Evolutionary conservation across 35 echinoderm and acorn worm species (phyloP).

Genomic region (Lytechinus variegatus): DNA sequence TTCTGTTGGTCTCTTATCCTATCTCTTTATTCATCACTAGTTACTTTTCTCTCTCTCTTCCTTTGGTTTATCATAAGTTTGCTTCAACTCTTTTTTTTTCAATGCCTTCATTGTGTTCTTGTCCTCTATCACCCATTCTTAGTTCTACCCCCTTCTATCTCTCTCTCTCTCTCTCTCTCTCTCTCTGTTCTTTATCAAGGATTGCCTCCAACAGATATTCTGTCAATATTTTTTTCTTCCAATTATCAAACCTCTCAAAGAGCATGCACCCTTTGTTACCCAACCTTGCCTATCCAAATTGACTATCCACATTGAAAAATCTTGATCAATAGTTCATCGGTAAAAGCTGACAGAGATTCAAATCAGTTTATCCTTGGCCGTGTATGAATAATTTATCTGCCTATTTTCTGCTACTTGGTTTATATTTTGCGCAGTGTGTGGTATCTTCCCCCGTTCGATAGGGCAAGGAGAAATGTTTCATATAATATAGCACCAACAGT

Average conservation of each 20-base stretch:
- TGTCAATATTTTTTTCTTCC: not conserved
- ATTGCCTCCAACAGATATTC: not conserved
- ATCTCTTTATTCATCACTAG: too few relatives aligned
- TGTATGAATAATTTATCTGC: not conserved
- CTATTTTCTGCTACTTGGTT: not conserved
- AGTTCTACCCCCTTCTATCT: not conserved
- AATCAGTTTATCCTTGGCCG: not conserved
- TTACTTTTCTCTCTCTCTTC: too few relatives aligned
- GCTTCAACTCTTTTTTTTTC: too few relatives aligned
- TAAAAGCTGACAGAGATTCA: not conserved
- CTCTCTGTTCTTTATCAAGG: not conserved
- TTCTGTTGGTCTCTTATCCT: too few relatives aligned
- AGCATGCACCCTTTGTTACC: not conserved
- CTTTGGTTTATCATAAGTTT: too few relatives aligned
- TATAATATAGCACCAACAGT: too few relatives aligned
- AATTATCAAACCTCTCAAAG: not conserved
- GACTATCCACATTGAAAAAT: not conserved
- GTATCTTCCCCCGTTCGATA: too few relatives aligned
- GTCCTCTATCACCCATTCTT: not conserved
- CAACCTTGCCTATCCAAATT: not conserved
- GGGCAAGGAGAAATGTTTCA: too few relatives aligned
- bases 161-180: not conserved
- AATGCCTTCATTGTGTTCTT: not conserved
- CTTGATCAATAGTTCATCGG: not conserved
- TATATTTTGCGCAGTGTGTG: not conserved